Percentiles rank a stretch among this genome's conserved stretches.
Evolutionary conservation across 2,888 invertebrate genomes (phyloP).

Genomic region (Acanthopleura granulata): DNA sequence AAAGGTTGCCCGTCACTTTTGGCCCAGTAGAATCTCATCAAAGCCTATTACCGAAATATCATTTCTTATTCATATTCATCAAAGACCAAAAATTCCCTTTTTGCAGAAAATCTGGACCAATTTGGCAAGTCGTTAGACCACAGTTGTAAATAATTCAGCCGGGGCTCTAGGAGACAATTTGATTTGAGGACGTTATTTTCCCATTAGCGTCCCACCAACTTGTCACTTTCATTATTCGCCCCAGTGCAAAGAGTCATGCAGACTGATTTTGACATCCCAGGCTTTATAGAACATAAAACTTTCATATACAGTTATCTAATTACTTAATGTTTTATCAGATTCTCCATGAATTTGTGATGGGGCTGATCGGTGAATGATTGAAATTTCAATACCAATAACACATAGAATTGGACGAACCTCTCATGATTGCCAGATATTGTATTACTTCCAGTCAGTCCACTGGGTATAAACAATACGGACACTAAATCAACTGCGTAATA

Average conservation of each 20-base stretch:
- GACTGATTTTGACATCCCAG: constrained; percentile 7
- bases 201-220: constrained; percentile 18
- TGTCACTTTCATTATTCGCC: constrained; percentile 19
- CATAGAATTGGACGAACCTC: not conserved
- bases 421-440: not conserved
- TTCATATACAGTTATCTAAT: constrained; percentile 49
- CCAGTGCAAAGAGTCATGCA: constrained; percentile 14
- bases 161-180: constrained; percentile 13
- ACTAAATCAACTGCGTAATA: too few relatives aligned
- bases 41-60: constrained; percentile 18
- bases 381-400: constrained; percentile 15
- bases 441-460: constrained; percentile 1
- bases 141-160: constrained; percentile 15
- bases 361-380: constrained; percentile 4
- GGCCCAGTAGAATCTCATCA: constrained; percentile 14
- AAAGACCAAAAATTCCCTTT: constrained; percentile 17
- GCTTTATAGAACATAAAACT: constrained; percentile 34
- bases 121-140: constrained; percentile 14
- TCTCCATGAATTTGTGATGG: constrained; percentile 17
- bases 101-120: constrained; percentile 13
- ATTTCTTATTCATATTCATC: constrained; percentile 20
- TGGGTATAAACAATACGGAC: not conserved
- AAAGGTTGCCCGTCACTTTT: constrained; percentile 15
- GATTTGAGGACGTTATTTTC: constrained; percentile 18
- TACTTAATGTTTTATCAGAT: constrained; percentile 25